Base-by-base conservation (phyloP, 1,140 invertebrate species). In the Maniola jurtina region DNA sequence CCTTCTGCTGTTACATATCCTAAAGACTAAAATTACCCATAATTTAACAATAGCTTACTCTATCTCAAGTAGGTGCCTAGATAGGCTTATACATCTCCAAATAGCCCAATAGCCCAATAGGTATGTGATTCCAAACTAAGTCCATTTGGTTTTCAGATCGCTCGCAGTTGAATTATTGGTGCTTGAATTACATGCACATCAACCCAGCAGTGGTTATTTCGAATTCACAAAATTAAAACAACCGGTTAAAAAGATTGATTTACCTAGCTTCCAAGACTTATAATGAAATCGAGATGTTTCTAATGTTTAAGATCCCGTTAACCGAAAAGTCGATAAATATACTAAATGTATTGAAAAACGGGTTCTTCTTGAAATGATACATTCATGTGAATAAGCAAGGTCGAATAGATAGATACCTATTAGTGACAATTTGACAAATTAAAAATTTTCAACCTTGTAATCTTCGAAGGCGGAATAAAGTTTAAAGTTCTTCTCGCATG, bases 261-360 rank as follows among this genome's bases (percentile, higher is more conserved):
- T 59, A 13, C 25, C 25, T 25, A 25, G 25, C 38, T 45, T 33
- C 14, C 14, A 45, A 8, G 35, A 7, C 34, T 58, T 35, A 36
- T 58, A 45, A 58, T 42, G 36, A 58, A 42, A 34, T 14, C 10
- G 13, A 58, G 11, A 45, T 58, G 25, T 58, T 58, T 59, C 38
- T 47, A 59, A 59, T 42, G 25, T 59, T 59, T 33, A 33, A 16
- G 5, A 42, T 45, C 15, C 57, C 57, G 57, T 59, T 59, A 59
- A 2, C 33, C n/a, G 15, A 42, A 58, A 40, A 14, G 38, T 42
- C 10, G 42, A 13, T 45, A 45, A 45, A 45, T 13, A 45, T 45
- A 38, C 38, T 38, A 38, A 25, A 38, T 45, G 9, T 45, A 45
- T 45, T 45, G 42, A 45, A 45, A 45, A 13, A 45, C 42, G 13